These are phyloP conservation scores for Drosophila oshimai DNA, from an alignment of 1,140 invertebrate species.

Conservation along the genomic window DNA sequence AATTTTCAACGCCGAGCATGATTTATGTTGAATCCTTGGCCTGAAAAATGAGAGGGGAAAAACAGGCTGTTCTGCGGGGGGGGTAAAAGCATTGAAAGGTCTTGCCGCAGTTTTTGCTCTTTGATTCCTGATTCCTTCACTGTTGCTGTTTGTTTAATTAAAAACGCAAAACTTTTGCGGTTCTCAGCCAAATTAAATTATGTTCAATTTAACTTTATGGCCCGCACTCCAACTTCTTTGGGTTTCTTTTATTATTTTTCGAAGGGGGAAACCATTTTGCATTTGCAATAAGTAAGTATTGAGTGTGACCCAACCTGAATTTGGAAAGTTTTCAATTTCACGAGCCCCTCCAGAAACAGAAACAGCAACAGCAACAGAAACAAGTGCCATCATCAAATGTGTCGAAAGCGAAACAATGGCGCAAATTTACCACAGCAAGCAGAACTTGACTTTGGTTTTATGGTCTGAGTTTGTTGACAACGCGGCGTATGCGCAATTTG, in stretches of 20 bases:
- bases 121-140: constrained; percentile 49
- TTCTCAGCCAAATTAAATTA: constrained; percentile 58
- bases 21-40: constrained; percentile 60
- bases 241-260: constrained; percentile 6
- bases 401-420: constrained; percentile 49
- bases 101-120: constrained; percentile 47
- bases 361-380: no score
- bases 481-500: constrained; percentile 54
- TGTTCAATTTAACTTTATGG: constrained; percentile 56
- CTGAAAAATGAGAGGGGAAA: neutral
- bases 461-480: constrained; percentile 41
- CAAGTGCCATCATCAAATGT: constrained; percentile 47
- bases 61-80: neutral
- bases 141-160: constrained; percentile 61
- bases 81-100: constrained; percentile 40
- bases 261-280: constrained; percentile 16
- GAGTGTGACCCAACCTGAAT: constrained; percentile 52
- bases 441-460: constrained; percentile 48
- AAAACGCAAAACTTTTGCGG: constrained; percentile 60
- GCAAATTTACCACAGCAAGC: constrained; percentile 34
- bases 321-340: constrained; percentile 45
- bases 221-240: neutral
- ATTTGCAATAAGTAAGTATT: constrained; percentile 39
- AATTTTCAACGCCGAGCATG: constrained; percentile 68
- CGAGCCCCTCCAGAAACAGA: constrained; percentile 3